Evolutionary conservation across 2,797 vertebrate species (phyloP), one percentile per base, ranked within the genome.

Genomic region (Polyboroides typus): DNA sequence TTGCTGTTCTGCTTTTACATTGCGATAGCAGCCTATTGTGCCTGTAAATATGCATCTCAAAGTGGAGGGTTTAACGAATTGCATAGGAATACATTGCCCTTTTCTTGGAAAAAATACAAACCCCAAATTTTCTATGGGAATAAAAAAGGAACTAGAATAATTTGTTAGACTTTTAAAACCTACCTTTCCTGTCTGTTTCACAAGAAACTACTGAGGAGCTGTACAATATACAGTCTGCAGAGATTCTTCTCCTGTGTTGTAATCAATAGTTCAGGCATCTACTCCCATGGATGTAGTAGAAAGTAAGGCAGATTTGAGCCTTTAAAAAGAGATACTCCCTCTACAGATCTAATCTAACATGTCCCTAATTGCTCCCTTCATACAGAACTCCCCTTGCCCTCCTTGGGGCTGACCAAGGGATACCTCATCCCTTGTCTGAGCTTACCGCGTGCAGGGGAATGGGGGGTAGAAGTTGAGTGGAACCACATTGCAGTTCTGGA

Each of bases 1-100:
- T 89, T 89, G 21, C 81, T 92, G 21, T 79, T 96, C 64, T 90
- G 38, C 38, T 96, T 92, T 94, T 95, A 92, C 66, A 74, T 64
- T 89, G 83, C 3, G 17, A 58, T 68, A 50, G 60, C 66, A 91
- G 66, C 76, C 82, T 62, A 23, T 78, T 86, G 58, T 88, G 70
- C 62, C 38, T 78, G 52, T 75, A 83, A 88, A 86, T 56, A 78
- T 44, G 47, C 53, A 83, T 91, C 50, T 88, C 60, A 78, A 88
- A 81, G 82, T 3, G 4, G 34, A 86, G 45, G 23, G 12, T 48
- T 88, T 89, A 53, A 67, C 33, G 76, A 71, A 22, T 53, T 81
- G 26, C 71, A 45, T 17, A 81, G 56, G 56, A 75, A 79, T 53
- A 90, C 40, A 79, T 81, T 58, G 42, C 38, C 68, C 60, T 94